phyloP scores from a whole-genome alignment of 92 coral and sea anemone genomes.

The Scolanthus callimorphus region DNA sequence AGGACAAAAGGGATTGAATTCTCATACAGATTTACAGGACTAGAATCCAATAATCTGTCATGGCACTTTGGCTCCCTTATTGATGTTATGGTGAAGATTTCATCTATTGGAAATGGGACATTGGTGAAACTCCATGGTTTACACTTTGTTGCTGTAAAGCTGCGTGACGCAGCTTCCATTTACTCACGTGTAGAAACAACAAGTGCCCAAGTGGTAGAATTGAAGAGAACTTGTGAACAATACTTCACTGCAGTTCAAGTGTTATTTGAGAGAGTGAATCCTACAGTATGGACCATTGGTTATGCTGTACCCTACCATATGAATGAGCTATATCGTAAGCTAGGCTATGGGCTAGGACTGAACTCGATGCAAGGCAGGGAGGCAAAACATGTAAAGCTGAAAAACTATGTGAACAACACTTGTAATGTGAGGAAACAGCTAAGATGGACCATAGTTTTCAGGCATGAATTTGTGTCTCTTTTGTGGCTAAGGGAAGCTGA shows the following conservation, averaged over 20 bases:
- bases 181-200: constrained; percentile 43
- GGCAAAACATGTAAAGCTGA: no score
- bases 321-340: no score
- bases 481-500: no score
- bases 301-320: no score
- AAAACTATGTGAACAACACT: no score
- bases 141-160: constrained; percentile 26
- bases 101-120: constrained; percentile 6
- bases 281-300: no score
- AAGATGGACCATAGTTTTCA: no score
- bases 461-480: no score
- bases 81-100: constrained; percentile 31
- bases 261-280: constrained; percentile 24
- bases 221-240: constrained; percentile 23
- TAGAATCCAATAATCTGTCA: constrained; percentile 48
- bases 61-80: constrained; percentile 36
- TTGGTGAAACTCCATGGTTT: constrained; percentile 39
- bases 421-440: no score
- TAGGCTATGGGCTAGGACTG: no score
- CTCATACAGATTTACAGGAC: constrained; percentile 57
- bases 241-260: constrained; percentile 26
- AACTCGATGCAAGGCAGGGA: no score
- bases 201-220: constrained; percentile 1
- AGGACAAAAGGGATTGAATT: constrained; percentile 28
- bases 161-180: constrained; percentile 47